Percentiles rank a stretch among this genome's conserved stretches.
phyloP scores from a whole-genome alignment of 2,888 invertebrate genomes.

The Neoascia interrupta region DNA sequence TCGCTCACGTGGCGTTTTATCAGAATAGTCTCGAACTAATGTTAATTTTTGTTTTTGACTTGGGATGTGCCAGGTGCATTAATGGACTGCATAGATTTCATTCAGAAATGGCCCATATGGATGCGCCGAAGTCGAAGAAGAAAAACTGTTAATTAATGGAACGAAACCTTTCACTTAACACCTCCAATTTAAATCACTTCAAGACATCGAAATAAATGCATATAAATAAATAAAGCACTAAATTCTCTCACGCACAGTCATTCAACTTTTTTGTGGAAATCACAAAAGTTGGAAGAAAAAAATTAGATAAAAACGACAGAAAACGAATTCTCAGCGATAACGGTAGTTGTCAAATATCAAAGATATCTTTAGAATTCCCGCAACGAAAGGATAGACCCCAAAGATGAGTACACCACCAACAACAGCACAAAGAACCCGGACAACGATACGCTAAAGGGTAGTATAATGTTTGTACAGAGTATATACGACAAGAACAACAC shows the following conservation, averaged over 20 bases:
- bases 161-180: too few species aligned
- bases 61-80: too few species aligned
- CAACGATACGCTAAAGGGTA: too few species aligned
- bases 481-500: slow-evolving; percentile 5
- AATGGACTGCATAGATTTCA: too few species aligned
- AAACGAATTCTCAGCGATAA: slow-evolving; percentile 40
- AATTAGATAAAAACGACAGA: slow-evolving; percentile 6
- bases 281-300: slow-evolving; percentile 16
- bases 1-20: too few species aligned
- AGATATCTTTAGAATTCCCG: slow-evolving; percentile 46
- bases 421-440: not conserved
- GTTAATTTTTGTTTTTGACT: too few species aligned
- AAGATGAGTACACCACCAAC: not conserved
- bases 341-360: slow-evolving; percentile 58
- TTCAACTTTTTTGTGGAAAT: not conserved
- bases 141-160: too few species aligned
- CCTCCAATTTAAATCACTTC: slow-evolving; percentile 5
- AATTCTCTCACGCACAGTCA: slow-evolving; percentile 16
- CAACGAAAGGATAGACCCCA: slow-evolving; percentile 15
- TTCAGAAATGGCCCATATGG: too few species aligned
- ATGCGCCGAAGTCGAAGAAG: too few species aligned
- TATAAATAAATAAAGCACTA: not conserved
- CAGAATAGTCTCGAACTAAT: too few species aligned
- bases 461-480: too few species aligned
- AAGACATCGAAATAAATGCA: not conserved